Conservation (phyloP, 2,888 invertebrate species). For the Scaeva pyrastri region DNA sequence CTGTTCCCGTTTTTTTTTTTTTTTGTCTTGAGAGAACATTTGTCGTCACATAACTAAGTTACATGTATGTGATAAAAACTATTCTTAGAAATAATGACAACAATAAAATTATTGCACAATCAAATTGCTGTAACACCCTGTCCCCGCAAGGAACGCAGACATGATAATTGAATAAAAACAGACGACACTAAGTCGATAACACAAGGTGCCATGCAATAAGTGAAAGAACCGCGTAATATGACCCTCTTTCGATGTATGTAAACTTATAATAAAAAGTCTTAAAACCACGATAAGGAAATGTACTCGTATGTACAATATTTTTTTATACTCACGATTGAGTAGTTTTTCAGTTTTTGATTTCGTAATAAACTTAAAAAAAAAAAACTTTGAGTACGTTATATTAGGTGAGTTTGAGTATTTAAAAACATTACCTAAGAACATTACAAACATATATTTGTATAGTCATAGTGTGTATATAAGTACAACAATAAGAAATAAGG, state of each 20-base stretch:
- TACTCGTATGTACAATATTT: neutral
- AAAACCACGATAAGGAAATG: slow-evolving; percentile 55
- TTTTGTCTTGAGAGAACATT: too few species aligned
- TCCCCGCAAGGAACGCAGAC: neutral
- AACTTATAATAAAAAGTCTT: slow-evolving; percentile 6
- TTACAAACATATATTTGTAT: neutral
- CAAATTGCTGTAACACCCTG: slow-evolving; percentile 10
- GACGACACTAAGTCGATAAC: slow-evolving; percentile 62
- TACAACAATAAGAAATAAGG: too few species aligned
- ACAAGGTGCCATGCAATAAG: slow-evolving; percentile 63
- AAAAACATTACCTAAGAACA: slow-evolving; percentile 25
- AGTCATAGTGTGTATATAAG: too few species aligned
- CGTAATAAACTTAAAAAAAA: slow-evolving; percentile 30
- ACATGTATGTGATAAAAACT: too few species aligned
- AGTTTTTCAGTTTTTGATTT: slow-evolving; percentile 30
- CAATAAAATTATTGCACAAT: neutral
- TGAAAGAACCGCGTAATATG: slow-evolving; percentile 73
- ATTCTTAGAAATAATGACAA: too few species aligned
- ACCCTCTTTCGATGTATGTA: slow-evolving; percentile 50
- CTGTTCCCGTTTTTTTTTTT: too few species aligned
- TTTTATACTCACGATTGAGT: neutral
- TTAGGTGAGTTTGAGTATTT: neutral
- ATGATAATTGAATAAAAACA: slow-evolving; percentile 26
- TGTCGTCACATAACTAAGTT: too few species aligned
- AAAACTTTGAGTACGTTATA: neutral